Conservation (phyloP, 2,888 invertebrate species). For the Allolobophora icterica region DNA sequence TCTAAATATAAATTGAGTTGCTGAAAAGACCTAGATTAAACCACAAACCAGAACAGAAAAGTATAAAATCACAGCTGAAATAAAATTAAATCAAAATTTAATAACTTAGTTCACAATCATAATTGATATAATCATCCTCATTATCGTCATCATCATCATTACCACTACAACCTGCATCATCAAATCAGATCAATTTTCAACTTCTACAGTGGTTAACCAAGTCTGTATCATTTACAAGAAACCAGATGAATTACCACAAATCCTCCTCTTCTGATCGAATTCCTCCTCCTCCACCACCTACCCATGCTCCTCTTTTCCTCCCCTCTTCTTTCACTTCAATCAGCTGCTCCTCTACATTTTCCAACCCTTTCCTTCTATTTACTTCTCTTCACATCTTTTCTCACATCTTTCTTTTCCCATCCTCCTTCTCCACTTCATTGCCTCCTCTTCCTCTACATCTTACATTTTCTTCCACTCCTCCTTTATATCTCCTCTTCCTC, state of each 20-base stretch:
- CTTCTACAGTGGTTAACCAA: neutral
- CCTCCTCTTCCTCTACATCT: neutral
- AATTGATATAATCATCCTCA: too few species aligned
- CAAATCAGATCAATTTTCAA: neutral
- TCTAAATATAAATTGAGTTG: neutral
- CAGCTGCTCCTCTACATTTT: neutral
- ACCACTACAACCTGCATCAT: neutral
- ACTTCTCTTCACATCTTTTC: neutral
- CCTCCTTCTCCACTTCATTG: neutral
- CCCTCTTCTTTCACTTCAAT: neutral
- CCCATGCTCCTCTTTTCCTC: neutral
- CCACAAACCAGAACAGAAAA: neutral
- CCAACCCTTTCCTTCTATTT: neutral
- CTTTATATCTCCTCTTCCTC: conserved; percentile 7
- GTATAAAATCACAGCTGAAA: too few species aligned
- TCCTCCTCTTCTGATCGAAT: neutral
- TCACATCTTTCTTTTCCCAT: neutral
- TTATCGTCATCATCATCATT: neutral
- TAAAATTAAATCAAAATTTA: too few species aligned
- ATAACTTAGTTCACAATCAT: too few species aligned
- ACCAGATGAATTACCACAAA: neutral
- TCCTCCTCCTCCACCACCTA: neutral
- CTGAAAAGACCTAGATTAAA: neutral
- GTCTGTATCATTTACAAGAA: too few species aligned
- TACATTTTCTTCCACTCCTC: neutral